Evolutionary conservation across 2,113 vertebrate genomes (phyloP).

Genomic region (Hippocampus guttulatus): DNA sequence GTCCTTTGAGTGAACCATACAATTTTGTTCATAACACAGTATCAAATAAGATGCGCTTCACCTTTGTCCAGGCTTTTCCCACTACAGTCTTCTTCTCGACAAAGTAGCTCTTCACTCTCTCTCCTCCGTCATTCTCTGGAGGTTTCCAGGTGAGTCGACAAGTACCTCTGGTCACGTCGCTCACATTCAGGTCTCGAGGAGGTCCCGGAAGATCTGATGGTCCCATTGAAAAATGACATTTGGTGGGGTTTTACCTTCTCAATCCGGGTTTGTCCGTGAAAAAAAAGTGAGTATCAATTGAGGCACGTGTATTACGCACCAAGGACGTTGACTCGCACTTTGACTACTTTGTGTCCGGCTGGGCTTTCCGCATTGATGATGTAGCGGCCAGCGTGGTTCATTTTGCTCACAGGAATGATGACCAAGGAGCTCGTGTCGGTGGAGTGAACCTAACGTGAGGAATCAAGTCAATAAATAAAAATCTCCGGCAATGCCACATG

Average conservation of each 20-base stretch:
- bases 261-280: not conserved
- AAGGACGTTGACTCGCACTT: constrained; percentile 86
- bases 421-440: constrained; percentile 82
- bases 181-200: constrained; percentile 90
- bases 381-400: constrained; percentile 87
- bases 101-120: constrained; percentile 92
- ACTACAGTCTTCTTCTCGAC: constrained; percentile 89
- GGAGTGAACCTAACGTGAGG: constrained; percentile 69
- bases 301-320: constrained; percentile 69
- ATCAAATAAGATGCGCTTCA: constrained; percentile 29
- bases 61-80: constrained; percentile 97
- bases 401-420: constrained; percentile 79
- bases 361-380: constrained; percentile 90
- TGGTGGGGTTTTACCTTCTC: not conserved
- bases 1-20: not conserved
- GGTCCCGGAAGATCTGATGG: constrained; percentile 85
- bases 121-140: constrained; percentile 90
- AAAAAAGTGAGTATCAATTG: not conserved
- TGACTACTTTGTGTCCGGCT: constrained; percentile 88
- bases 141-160: constrained; percentile 94
- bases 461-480: not conserved
- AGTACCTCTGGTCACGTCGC: constrained; percentile 87
- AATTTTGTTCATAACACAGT: not conserved
- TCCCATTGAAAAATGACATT: not conserved
- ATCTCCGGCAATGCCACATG: not conserved